These are phyloP conservation scores for Pipistrellus nathusii DNA, from an alignment of 2,797 vertebrate genomes.

Conservation along the genomic window DNA sequence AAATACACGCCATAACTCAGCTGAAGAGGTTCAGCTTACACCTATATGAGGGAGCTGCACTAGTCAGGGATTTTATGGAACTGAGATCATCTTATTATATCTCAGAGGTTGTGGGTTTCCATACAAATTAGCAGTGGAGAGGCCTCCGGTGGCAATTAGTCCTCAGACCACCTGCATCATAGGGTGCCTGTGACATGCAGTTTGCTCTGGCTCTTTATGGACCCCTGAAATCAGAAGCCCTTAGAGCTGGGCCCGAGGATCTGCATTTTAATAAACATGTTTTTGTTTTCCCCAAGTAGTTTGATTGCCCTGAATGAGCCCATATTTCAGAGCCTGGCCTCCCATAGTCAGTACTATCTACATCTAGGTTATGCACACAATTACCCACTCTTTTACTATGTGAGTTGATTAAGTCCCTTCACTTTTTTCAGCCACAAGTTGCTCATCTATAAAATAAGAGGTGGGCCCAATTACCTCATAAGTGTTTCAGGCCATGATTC, in stretches of 20 bases:
- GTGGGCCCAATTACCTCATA: not conserved
- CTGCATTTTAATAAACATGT: slow-evolving; percentile 32
- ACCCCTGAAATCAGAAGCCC: slow-evolving; percentile 4
- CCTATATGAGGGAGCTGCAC: slow-evolving; percentile 75
- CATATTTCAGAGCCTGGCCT: not conserved
- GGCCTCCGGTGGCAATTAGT: slow-evolving; percentile 40
- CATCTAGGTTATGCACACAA: not conserved
- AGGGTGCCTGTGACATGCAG: slow-evolving; percentile 26
- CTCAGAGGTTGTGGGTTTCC: slow-evolving; percentile 78
- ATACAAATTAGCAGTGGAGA: slow-evolving; percentile 73
- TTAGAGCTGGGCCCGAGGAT: slow-evolving; percentile 6
- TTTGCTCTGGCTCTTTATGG: not conserved
- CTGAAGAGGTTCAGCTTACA: slow-evolving; percentile 82
- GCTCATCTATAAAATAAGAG: not conserved
- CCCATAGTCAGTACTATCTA: not conserved
- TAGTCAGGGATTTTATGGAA: slow-evolving; percentile 82
- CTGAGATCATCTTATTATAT: slow-evolving; percentile 81
- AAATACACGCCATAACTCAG: slow-evolving; percentile 87
- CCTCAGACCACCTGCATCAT: slow-evolving; percentile 53
- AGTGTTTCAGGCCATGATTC: not conserved
- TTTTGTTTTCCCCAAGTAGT: not conserved
- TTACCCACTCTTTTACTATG: not conserved
- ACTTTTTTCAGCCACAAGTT: not conserved
- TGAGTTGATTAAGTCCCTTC: not conserved
- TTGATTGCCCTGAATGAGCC: not conserved